Base-by-base conservation (phyloP, 64 coral and sea anemone species). In the Dendrophyllia cribrosa region DNA sequence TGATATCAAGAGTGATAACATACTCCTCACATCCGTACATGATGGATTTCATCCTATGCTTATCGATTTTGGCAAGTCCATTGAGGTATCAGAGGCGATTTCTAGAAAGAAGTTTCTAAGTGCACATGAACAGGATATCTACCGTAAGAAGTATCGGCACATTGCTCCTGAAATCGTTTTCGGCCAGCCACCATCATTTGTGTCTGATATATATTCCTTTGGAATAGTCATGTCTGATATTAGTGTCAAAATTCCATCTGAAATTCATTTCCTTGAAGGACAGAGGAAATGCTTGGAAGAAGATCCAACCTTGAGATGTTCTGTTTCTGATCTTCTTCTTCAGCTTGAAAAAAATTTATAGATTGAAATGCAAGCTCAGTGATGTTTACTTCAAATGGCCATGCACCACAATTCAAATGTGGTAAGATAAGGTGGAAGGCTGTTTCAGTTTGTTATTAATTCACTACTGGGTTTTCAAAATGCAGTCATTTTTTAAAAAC, bases 1-100 rank as follows among this genome's bases (percentile, higher is more conserved):
- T 1, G 75, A 90, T 81, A 90, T 90, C 17, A 91, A 91, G 51
- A 58, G 68, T 79, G 89, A 83, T 24, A 91, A 91, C 59, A 91
- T 83, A 64, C 43, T 91, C 21, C 58, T 91, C 2, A 91, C 77
- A 24, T 45, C 11, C 2, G 21, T 83, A 9, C 20, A 84, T 49
- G 68, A 3, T 50, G 51, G 12, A 25, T 91, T 49, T 61, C 87
- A 89, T 77, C 89, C 78, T 11, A 83, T 91, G 60, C 77, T 91
- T 60, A 91, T 91, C 60, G 68, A 91, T 72, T 91, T 84, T 60
- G 89, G 89, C 20, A 91, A 91, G 81, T 48, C 66, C 16, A 82
- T 79, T 56, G 3, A 56, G 61, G 20, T 79, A 19, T 83, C 59
- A 47, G 72, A 83, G 5, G 89, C 66, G 7, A 16, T 19, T 83